Base-by-base conservation (phyloP, 2,797 vertebrate species). In the Hoplostethus atlanticus region DNA sequence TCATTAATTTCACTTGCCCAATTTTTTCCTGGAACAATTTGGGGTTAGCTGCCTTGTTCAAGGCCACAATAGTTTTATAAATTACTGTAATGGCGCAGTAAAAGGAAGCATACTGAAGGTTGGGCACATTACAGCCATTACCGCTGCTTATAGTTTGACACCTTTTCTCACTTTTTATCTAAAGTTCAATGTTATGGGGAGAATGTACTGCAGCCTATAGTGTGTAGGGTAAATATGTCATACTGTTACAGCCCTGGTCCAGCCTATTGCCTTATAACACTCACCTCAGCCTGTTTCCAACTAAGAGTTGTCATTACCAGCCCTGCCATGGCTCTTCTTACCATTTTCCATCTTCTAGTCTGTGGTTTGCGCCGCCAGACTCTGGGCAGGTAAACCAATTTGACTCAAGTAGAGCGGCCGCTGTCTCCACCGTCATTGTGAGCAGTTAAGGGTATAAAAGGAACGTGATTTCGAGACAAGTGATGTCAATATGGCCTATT, bases 401-500 rank as follows among this genome's bases (percentile, higher is more conserved):
- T 40, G 53, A 57, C 44, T 66, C 61, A 38, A 71, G 84, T 55
- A 58, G 76, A 83, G 79, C 72, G 12, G 56, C 73, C 57, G 13
- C 36, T 36, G 53, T 68, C 65, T 71, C 13, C 25, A 4, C 83
- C 65, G 64, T 68, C 70, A 42, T 54, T 50, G 53, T 72, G 77
- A 76, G 54, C 75, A 83, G 81, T 60, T 69, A 73, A 69, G 74
- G 62, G 74, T 68, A 78, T 73, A 75, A 38, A 80, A 65, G 9
- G 38, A 21, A 21, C 38, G 7, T 40, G 57, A 77, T 60, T 72
- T 67, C 64, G 84, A 80, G 71, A 80, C 68, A 71, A 80, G 61
- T 68, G 77, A 83, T 80, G 77, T 74, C 74, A 60, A 56, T 11
- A 34, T 73, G 64, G 68, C 79, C 74, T 71, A 74, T 76, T 73